Percentiles rank a stretch among this genome's conserved stretches.
phyloP scores from a whole-genome alignment of 2,113 vertebrate genomes.

The Eublepharis macularius region DNA sequence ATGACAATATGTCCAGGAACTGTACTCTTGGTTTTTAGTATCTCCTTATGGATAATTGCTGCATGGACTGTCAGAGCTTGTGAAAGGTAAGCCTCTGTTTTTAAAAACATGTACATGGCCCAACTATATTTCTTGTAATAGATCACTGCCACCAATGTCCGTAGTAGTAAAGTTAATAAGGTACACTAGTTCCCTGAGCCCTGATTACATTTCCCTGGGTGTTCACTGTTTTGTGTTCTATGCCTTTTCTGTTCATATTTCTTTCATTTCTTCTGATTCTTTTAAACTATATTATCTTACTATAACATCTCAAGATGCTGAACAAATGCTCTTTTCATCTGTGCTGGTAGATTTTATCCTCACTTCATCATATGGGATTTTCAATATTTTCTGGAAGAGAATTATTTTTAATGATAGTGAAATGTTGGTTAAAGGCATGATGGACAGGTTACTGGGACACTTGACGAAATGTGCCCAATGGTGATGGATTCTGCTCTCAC shows the following conservation, averaged over 20 bases:
- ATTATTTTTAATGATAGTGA: background rate
- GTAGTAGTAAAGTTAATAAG: background rate
- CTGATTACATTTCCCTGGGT: background rate
- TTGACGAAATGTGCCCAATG: background rate
- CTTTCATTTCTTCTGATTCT: background rate
- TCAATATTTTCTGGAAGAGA: background rate
- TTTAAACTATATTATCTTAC: background rate
- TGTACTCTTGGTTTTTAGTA: slow-evolving; percentile 99
- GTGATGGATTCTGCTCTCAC: background rate
- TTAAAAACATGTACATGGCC: background rate
- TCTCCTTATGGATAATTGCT: slow-evolving; percentile 99
- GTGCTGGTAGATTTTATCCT: background rate
- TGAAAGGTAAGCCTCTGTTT: slow-evolving; percentile 88
- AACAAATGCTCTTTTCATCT: background rate
- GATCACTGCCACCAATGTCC: background rate
- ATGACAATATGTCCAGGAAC: slow-evolving; percentile 99
- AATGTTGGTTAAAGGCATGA: background rate
- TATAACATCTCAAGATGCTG: background rate
- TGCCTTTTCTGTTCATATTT: background rate
- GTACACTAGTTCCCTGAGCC: no score
- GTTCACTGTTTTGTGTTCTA: background rate
- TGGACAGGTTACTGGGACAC: background rate
- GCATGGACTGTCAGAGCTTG: slow-evolving; percentile 99
- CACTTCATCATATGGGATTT: background rate
- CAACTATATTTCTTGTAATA: background rate